Evolutionary conservation across 2,888 invertebrate genomes (phyloP), one percentile per base, ranked within the genome.

Genomic region (Drosophila rubida): DNA sequence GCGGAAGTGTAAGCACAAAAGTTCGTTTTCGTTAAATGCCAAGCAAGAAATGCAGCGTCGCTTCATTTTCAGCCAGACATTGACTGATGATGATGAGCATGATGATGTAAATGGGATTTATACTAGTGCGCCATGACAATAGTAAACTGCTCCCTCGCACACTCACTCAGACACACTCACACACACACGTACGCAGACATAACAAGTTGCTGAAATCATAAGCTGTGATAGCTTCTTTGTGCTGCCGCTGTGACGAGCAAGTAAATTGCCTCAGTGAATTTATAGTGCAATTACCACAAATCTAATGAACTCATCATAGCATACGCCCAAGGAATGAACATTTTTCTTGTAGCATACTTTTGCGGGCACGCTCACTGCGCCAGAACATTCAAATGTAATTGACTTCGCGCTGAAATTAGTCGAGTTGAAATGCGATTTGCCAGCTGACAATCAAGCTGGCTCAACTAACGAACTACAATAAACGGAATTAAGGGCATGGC

Each of bases 41-140:
- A 80, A 80, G 66, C 80, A 78, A 87, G 88, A 85, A 82, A 87
- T 87, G 82, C 82, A 82, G 82, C 88, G 76, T 85, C 82, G 86
- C 82, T 81, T 78, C 75, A 81, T 79, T 81, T 69, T 81, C 81
- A 71, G 72, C 66, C 63, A 75, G 85, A 86, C 85, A 86, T 86
- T 88, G 85, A 86, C 85, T 86, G 85, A 86, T 87, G 89, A 86
- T 86, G 89, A 86, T 88, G 85, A 84, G 83, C 82, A 89, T 87
- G 89, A 88, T 89, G 87, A 80, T 82, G 81, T 80, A 81, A 87
- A 89, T 87, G 85, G 85, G 88, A 84, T 78, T 87, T 88, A 77
- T 88, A 86, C 54, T 54, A 61, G 72, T 86, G 78, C 78, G 69
- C 79, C 86, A 78, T 82, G 85, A 82, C 88, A 82, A 82, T 82